These are phyloP conservation scores for Proterorhinus semilunaris DNA, from an alignment of 2,113 vertebrate species.

Conservation along the genomic window DNA sequence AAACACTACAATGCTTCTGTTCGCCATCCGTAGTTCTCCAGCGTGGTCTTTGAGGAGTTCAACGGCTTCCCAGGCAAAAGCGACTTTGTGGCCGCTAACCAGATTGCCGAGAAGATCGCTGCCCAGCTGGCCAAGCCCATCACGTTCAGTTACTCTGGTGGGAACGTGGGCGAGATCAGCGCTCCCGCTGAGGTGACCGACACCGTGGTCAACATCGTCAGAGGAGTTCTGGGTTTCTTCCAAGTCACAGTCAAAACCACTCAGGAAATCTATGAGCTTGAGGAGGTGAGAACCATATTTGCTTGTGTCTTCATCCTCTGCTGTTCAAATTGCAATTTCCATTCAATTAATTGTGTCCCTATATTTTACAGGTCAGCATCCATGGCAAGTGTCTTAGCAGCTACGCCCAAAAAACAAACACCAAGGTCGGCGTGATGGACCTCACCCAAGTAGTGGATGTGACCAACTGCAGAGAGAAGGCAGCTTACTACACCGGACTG, in stretches of 20 bases:
- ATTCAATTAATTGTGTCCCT: not conserved
- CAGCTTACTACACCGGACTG: conserved; percentile 66
- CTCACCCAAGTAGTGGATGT: conserved; percentile 72
- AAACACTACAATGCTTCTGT: not conserved
- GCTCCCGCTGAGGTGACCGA: conserved; percentile 60
- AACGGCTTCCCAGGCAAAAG: conserved; percentile 66
- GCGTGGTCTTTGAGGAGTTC: conserved; percentile 70
- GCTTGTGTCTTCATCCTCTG: not conserved
- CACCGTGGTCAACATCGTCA: conserved; percentile 74
- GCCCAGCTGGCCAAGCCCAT: conserved; percentile 68
- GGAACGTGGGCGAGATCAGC: conserved; percentile 64
- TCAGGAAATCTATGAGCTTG: conserved; percentile 69
- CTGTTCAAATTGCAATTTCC: not conserved
- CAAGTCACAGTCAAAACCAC: conserved; percentile 77
- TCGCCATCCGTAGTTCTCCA: conserved; percentile 57
- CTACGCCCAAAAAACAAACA: conserved; percentile 63
- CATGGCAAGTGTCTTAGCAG: conserved; percentile 73
- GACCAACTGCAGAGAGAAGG: conserved; percentile 65
- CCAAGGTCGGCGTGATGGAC: conserved; percentile 46
- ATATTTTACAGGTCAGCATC: conserved; percentile 64
- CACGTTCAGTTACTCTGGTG: conserved; percentile 63
- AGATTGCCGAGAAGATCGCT: conserved; percentile 56
- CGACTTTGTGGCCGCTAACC: conserved; percentile 47
- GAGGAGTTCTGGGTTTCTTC: conserved; percentile 75
- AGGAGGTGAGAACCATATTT: conserved; percentile 61